Evolutionary conservation across 2,113 vertebrate genomes (phyloP), one percentile per base, ranked within the genome.

Genomic region (Salvator merianae): DNA sequence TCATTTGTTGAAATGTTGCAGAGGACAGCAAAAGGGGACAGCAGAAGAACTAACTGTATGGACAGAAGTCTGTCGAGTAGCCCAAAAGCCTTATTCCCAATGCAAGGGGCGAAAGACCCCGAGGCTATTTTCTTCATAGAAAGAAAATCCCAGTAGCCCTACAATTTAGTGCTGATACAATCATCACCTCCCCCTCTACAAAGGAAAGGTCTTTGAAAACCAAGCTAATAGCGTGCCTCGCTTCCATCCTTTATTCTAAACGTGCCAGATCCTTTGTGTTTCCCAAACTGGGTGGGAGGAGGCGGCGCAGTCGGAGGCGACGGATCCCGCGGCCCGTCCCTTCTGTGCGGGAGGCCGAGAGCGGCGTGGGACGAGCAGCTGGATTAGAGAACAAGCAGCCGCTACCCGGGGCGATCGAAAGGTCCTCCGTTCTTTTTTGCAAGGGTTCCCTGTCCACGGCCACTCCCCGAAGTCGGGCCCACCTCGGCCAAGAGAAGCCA

Each of bases 201-300:
- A 59, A 59, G 16, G 18, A 20, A 20, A 59, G 55, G 14, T 2
- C 55, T 5, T 2, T 59, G 55, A 20, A 20, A 20, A 16, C 55
- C 55, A 4, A 59, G 55, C 55, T 32, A 24, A 7, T 16, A 30
- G 47, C 10, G 70, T 5, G 1, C 26, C 50, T 2, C 18, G 16
- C 59, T 71, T 26, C 24, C 53, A 22, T 4, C 32, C 5, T 66
- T 43, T 36, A 7, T 34, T 40, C 43, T 10, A 62, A 59, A 22
- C 65, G 72, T 34, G 53, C 85, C 63, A 74, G 59, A 59, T 63
- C 79, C 85, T 86, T 78, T 72, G 80, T 86, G 85, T 74, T 82
- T 9, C 50, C 85, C 38, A 63, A 50, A 14, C 8, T 12, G 74
- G 40, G 40, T 30, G 68, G 79, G 74, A 28, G 73, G 36, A 70